Conservation (phyloP, 2,113 vertebrate species). For the Acrocephalus kingi region DNA sequence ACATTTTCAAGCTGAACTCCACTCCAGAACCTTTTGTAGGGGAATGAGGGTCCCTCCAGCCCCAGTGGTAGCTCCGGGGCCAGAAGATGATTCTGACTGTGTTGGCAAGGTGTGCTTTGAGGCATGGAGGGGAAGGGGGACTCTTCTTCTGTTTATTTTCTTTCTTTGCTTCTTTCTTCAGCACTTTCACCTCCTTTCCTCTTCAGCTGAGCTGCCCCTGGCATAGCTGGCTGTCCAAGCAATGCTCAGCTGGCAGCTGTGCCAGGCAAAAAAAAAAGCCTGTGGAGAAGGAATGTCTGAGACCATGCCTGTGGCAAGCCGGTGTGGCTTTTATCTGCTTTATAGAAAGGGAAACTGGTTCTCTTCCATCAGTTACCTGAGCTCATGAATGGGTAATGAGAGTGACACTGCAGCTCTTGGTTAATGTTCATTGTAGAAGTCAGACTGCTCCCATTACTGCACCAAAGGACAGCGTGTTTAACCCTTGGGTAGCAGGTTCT, state of each 20-base stretch:
- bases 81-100: neutral
- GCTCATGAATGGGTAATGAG: neutral
- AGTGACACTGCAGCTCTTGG: neutral
- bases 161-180: neutral
- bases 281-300: neutral
- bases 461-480: neutral
- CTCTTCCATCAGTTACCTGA: neutral
- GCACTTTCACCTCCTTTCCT: neutral
- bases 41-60: neutral
- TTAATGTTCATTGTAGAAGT: neutral
- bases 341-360: neutral
- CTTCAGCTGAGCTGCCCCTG: neutral
- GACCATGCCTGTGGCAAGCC: neutral
- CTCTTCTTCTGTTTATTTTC: neutral
- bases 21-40: neutral
- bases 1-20: neutral
- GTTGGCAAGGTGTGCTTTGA: neutral
- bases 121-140: rapidly evolving
- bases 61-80: rapidly evolving
- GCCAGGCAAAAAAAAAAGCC: neutral
- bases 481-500: neutral
- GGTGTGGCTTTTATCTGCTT: neutral
- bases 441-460: neutral
- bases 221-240: neutral
- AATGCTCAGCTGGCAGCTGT: neutral